Evolutionary conservation across 2,888 invertebrate species (phyloP), one percentile per base, ranked within the genome.

Genomic region (Eristalis intricaria): DNA sequence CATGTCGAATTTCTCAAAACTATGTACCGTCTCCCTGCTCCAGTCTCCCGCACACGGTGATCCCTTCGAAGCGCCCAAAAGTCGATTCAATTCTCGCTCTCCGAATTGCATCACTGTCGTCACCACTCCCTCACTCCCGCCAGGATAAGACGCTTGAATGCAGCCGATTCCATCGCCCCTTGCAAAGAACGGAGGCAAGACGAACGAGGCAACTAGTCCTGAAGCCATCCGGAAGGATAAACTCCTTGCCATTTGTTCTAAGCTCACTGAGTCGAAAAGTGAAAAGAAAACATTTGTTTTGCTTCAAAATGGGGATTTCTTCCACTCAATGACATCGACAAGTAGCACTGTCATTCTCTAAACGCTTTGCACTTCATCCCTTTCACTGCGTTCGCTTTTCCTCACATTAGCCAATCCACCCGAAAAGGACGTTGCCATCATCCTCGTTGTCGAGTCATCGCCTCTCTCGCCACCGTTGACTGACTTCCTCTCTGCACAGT

Each of bases 201-300:
- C 40, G 43, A 40, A 29, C 26, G n/a, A 7, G 13, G 13, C 75
- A 75, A 82, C 35, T 76, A 22, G 58, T 38, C 43, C 40, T 58
- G 60, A 77, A 77, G n/a, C 65, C 82, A 66, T 40, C 61, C 77
- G 82, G 65, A 82, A 82, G 26, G 15, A 70, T 43, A 43, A 43
- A 43, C 15, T 15, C 43, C 43, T 65, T 66, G 71, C 71, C 50
- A 78, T 73, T 83, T 73, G 78, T 68, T 61, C 60, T 61, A 77
- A 78, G 71, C 40, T 73, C 68, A 58, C 71, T 78, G 71, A 83
- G 50, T 71, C 56, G 78, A 63, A 66, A 68, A 77, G 65, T 68
- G 43, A 15, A 43, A 43, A n/a, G 71, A 73, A 83, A 78, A 78
- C 71, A 78, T 78, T 78, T 63, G 23, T 73, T 73, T 71, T 77